Evolutionary conservation across 2,888 invertebrate species (phyloP).

Genomic region (Phaedon cochleariae): DNA sequence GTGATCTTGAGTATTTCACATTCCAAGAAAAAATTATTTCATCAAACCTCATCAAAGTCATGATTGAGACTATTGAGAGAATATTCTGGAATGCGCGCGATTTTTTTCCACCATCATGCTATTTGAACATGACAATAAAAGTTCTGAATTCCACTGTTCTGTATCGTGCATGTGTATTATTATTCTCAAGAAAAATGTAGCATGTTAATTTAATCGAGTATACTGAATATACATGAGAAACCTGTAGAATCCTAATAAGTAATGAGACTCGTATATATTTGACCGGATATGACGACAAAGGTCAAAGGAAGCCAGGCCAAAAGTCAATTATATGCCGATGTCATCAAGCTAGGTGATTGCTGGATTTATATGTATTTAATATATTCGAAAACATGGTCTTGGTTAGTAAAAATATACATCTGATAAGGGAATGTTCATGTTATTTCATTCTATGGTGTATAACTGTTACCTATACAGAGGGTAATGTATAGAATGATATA

Average conservation of each 20-base stretch:
- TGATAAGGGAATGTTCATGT: too few species aligned
- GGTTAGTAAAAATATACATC: background rate
- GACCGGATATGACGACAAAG: constrained; percentile 58
- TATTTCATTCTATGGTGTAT: too few species aligned
- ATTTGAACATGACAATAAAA: background rate
- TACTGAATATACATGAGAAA: constrained; percentile 46
- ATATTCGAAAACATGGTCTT: background rate
- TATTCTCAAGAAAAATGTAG: constrained; percentile 17
- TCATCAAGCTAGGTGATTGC: constrained; percentile 50
- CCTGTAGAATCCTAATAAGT: constrained; percentile 42
- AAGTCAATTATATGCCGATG: constrained; percentile 56
- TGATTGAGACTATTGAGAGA: too few species aligned
- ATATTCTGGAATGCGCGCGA: too few species aligned
- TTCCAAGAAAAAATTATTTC: too few species aligned
- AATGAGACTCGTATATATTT: constrained; percentile 49
- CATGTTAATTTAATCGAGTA: constrained; percentile 36
- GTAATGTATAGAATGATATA: too few species aligned
- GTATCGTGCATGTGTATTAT: background rate
- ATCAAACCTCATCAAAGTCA: too few species aligned
- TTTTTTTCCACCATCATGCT: too few species aligned
- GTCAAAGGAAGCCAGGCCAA: constrained; percentile 57
- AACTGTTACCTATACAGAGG: too few species aligned
- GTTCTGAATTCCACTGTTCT: background rate
- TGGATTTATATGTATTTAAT: constrained; percentile 23
- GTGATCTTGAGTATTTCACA: too few species aligned